These are phyloP conservation scores for Semibalanus balanoides DNA, from an alignment of 1,140 invertebrate genomes.

Conservation along the genomic window DNA sequence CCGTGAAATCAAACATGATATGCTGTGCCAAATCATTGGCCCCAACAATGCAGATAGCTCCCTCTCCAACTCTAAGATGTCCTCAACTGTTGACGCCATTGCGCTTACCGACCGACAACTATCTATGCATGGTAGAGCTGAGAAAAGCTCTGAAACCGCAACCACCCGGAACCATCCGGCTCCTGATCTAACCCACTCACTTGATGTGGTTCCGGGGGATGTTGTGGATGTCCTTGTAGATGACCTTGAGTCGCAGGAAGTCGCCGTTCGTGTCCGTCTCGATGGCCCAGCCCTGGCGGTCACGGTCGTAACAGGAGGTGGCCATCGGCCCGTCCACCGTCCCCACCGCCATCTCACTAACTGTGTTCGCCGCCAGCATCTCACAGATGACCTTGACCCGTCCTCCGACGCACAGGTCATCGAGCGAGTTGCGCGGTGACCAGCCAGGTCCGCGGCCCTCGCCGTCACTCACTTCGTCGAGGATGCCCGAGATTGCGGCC, in stretches of 20 bases:
- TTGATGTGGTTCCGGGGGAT: constrained; percentile 66
- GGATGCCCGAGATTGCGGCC: constrained; percentile 55
- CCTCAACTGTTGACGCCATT: too few species aligned
- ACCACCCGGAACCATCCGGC: too few species aligned
- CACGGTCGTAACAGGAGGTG: constrained; percentile 64
- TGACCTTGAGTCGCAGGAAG: constrained; percentile 56
- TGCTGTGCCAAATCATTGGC: too few species aligned
- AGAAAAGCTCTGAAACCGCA: too few species aligned
- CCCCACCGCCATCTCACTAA: constrained; percentile 49
- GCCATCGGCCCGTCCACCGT: constrained; percentile 17
- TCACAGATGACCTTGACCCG: constrained; percentile 52
- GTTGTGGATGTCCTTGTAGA: constrained; percentile 71
- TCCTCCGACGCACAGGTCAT: constrained; percentile 41
- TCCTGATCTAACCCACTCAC: constrained; percentile 28
- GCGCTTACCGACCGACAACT: too few species aligned
- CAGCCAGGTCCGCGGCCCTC: constrained; percentile 57
- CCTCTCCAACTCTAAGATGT: too few species aligned
- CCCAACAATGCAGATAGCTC: too few species aligned
- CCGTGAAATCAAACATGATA: too few species aligned
- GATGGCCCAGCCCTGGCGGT: constrained; percentile 69
- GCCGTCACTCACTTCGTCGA: constrained; percentile 60
- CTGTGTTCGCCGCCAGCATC: constrained; percentile 56
- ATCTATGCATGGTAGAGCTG: too few species aligned
- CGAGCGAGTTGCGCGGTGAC: constrained; percentile 46
- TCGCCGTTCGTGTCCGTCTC: constrained; percentile 66